These are phyloP conservation scores for Potamarius usumacintae DNA, from an alignment of 2,113 vertebrate genomes.

Conservation along the genomic window DNA sequence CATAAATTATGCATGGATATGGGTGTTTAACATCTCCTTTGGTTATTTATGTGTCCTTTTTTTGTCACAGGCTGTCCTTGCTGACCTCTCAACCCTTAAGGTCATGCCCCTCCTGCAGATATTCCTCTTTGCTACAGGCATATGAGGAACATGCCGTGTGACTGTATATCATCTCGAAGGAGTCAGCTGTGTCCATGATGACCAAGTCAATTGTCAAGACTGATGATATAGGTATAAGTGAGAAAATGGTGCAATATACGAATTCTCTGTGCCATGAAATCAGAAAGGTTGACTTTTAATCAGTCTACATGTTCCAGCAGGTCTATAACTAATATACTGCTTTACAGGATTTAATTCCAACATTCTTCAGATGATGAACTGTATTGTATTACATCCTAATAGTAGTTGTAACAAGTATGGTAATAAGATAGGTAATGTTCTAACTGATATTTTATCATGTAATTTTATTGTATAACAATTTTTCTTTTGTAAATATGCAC, in stretches of 20 bases:
- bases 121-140: constrained; percentile 89
- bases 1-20: not conserved
- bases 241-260: not conserved
- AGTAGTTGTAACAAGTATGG: not conserved
- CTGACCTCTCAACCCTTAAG: constrained; percentile 96
- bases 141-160: constrained; percentile 70
- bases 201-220: not conserved
- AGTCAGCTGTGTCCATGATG: constrained; percentile 33
- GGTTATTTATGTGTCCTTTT: constrained; percentile 39
- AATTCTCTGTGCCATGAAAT: constrained; percentile 1
- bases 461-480: no score
- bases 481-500: no score
- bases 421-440: not conserved
- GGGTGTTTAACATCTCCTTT: not conserved
- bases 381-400: constrained; percentile 18
- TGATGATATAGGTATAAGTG: not conserved
- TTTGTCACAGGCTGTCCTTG: constrained; percentile 88
- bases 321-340: not conserved
- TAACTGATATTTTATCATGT: no score
- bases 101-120: constrained; percentile 98
- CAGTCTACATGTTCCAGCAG: not conserved
- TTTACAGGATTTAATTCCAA: not conserved
- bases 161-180: not conserved
- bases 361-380: not conserved
- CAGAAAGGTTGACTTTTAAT: not conserved